Evolutionary conservation across 2,888 invertebrate species (phyloP), one percentile per base, ranked within the genome.

Genomic region (Prosapia bicincta): DNA sequence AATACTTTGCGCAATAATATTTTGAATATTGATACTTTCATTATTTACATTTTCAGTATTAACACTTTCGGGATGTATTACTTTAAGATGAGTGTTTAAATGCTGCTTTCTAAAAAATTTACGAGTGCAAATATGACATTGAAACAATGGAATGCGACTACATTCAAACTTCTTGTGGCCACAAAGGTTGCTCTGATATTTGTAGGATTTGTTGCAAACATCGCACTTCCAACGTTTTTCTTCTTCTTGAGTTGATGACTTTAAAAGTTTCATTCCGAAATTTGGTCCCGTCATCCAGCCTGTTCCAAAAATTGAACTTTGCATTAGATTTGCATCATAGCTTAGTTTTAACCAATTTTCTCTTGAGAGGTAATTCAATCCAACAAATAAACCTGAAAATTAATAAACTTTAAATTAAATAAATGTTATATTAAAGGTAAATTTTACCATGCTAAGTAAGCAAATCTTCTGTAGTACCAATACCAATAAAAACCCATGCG

Each of bases 141-240:
- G 54, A 9, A 54, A 54, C 54, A 54, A 20, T 3, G 54, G 54
- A 20, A 54, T 54, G 20, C 54, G 54, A 20, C 54, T 54, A 9
- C 54, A 54, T 54, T 54, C 54, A 9, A 54, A 54, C 54, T 54
- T 54, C 54, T 54, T 54, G 15, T 69, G 32, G 10, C 30, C 68
- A 9, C 26, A 30, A 5, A 54, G 54, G 20, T 54, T 54, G 54
- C 54, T 54, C 54, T 54, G 54, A 20, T 54, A 68, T 13, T 24
- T 66, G 74, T 77, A 77, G 13, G 83, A 82, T 72, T 84, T 85
- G 28, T 81, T 82, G 76, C 85, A 85, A 76, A 83, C 84, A 78
- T 83, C 79, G 80, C 85, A 85, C 28, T 65, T n/a, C 54, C 54
- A 54, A n/a, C 54, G 54, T 54, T 54, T 54, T 20, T 54, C 54